Base-by-base conservation (phyloP, 2,797 vertebrate species). In the Galaxias olidus region DNA sequence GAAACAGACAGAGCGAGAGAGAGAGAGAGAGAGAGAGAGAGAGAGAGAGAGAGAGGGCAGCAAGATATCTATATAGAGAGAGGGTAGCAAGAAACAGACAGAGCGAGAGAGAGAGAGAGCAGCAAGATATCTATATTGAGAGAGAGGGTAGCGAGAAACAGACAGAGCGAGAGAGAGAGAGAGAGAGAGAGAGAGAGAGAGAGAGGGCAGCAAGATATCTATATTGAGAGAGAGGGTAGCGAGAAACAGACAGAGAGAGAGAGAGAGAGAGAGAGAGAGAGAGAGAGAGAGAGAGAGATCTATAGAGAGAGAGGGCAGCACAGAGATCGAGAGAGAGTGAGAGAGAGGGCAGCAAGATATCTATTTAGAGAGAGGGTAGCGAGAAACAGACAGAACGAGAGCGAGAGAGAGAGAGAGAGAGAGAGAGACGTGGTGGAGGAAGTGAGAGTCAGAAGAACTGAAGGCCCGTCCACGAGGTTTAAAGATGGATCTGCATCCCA, bases 1-100 rank as follows among this genome's bases (percentile, higher is more conserved):
- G 43, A 56, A 15, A 15, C 56, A 15, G 74, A 69, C 14, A 15
- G 6, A 18, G 61, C 50, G 30, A 4, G 56, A 12, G 56, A 53
- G 18, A 18, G 52, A 17, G 15, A 40, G 14, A 55, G 11, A 43
- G n/a, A 55, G n/a, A 30, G 42, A 48, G 9, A 4, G 17, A 15
- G 20, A 12, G 43, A 47, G 12, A 18, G 20, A 46, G 8, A 53
- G 45, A 20, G 59, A 51, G 15, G 11, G n/a, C 1, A 51, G 15
- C 49, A 50, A 17, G 8, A 11, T 10, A 18, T 9, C 12, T 4
- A 9, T 55, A 18, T 8, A 54, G 15, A 40, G 11, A 59, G 51
- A n/a, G 20, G n/a, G 45, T 7, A 40, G 0, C 1, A 2, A 52
- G 58, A 40, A 18, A 4, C 43, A 45, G 4, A 43, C 15, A 20